A percentile compares a stretch with the other conserved stretches of the same genome.
Evolutionary conservation across 1,140 invertebrate species (phyloP).

Genomic region (Sycophaga agraensis): DNA sequence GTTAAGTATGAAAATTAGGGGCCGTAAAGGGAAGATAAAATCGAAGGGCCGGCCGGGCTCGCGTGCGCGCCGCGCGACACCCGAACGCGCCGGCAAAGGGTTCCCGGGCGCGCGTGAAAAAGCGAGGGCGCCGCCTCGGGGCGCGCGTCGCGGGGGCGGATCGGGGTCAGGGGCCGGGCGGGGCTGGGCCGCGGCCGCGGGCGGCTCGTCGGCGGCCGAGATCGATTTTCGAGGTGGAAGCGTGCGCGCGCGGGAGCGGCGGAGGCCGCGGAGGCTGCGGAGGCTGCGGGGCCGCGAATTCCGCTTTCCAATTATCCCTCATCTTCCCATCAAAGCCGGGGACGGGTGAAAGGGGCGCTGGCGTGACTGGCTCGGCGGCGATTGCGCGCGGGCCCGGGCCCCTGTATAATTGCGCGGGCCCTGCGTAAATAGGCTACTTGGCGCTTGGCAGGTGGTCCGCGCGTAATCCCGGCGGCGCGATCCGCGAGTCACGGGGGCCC

Average conservation of each 20-base stretch:
- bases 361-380: neutral
- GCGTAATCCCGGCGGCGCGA: neutral
- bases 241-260: neutral
- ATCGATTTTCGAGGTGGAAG: conserved; percentile 2
- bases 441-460: conserved; percentile 23
- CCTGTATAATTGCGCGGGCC: conserved; percentile 12
- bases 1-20: too few species aligned
- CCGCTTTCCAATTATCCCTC: conserved; percentile 23
- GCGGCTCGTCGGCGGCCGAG: neutral
- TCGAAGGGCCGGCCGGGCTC: too few species aligned
- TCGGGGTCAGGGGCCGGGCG: too few species aligned
- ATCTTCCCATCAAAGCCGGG: conserved; percentile 9
- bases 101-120: neutral
- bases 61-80: too few species aligned
- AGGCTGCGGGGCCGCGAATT: neutral
- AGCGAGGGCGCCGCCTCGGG: neutral
- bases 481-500: neutral
- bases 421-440: conserved; percentile 14
- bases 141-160: too few species aligned
- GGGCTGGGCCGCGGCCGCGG: too few species aligned
- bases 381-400: neutral
- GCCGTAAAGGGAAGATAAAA: too few species aligned
- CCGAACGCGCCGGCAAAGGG: too few species aligned
- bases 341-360: neutral
- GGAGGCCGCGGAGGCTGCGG: neutral